Conservation (phyloP, 2,797 vertebrate genomes). For the Gadopsis marmoratus region DNA sequence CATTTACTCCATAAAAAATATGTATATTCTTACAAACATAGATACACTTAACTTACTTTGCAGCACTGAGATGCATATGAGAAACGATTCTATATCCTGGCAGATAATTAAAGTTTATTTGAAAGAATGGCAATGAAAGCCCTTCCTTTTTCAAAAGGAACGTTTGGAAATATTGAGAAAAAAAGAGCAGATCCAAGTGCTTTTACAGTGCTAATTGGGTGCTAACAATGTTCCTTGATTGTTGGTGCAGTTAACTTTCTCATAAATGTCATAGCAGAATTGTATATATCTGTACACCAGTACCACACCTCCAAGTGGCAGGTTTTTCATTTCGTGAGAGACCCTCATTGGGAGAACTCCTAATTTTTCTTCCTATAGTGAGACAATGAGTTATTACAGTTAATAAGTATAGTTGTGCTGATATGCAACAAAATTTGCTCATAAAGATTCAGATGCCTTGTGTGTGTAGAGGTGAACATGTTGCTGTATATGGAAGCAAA, state of each 20-base stretch:
- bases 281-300: slow-evolving; percentile 56
- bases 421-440: slow-evolving; percentile 2
- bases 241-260: slow-evolving; percentile 78
- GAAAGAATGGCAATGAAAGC: slow-evolving; percentile 27
- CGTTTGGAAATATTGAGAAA: slow-evolving; percentile 24
- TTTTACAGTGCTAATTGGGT: slow-evolving; percentile 79
- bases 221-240: slow-evolving; percentile 78
- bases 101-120: slow-evolving; percentile 20
- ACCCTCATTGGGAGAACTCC: not conserved
- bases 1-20: slow-evolving; percentile 44
- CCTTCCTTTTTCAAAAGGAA: slow-evolving; percentile 27
- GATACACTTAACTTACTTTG: not conserved
- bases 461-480: slow-evolving; percentile 21
- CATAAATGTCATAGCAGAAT: slow-evolving; percentile 77
- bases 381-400: slow-evolving; percentile 17
- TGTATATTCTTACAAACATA: slow-evolving; percentile 18
- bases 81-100: slow-evolving; percentile 21
- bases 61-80: not conserved
- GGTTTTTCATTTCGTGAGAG: slow-evolving; percentile 13
- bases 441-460: slow-evolving; percentile 1
- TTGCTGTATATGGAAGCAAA: slow-evolving; percentile 33
- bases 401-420: slow-evolving; percentile 12
- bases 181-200: slow-evolving; percentile 59
- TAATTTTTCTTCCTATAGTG: slow-evolving; percentile 1
- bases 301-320: slow-evolving; percentile 29